A percentile compares a stretch with the other conserved stretches of the same genome.
Conservation (phyloP, 2,113 vertebrate species). For the Sminthopsis crassicaudata region DNA sequence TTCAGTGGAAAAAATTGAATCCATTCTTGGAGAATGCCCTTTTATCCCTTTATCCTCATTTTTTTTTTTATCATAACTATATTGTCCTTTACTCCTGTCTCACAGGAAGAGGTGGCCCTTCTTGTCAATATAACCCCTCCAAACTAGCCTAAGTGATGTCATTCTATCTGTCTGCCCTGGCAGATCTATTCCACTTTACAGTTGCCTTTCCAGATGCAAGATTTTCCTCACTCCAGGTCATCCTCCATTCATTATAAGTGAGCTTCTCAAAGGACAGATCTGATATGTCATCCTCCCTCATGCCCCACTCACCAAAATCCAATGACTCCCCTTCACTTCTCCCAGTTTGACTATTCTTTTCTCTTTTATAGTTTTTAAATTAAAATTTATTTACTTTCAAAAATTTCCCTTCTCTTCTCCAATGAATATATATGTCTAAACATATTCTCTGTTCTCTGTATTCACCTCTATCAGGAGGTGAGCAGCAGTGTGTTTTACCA, state of each 20-base stretch:
- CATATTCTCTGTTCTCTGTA: too few species aligned
- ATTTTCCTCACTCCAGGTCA: neutral
- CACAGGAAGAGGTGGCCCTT: too few species aligned
- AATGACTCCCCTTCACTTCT: neutral
- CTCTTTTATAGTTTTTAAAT: neutral
- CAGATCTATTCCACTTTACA: neutral
- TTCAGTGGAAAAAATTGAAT: too few species aligned
- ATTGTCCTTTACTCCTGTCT: too few species aligned
- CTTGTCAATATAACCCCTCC: too few species aligned
- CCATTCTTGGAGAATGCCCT: too few species aligned
- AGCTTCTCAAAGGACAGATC: neutral
- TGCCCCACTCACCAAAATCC: neutral
- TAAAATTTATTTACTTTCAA: neutral
- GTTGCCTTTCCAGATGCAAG: neutral
- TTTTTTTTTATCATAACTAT: too few species aligned
- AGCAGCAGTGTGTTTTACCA: neutral
- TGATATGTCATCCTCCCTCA: neutral
- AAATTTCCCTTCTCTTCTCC: neutral
- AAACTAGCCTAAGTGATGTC: neutral
- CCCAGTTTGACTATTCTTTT: neutral
- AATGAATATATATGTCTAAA: neutral
- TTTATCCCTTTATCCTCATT: too few species aligned
- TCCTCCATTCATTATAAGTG: neutral
- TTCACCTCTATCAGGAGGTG: neutral
- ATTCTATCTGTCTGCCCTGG: neutral